Evolutionary conservation across 2,113 vertebrate genomes (phyloP).

Genomic region (Urocynchramus pylzowi): DNA sequence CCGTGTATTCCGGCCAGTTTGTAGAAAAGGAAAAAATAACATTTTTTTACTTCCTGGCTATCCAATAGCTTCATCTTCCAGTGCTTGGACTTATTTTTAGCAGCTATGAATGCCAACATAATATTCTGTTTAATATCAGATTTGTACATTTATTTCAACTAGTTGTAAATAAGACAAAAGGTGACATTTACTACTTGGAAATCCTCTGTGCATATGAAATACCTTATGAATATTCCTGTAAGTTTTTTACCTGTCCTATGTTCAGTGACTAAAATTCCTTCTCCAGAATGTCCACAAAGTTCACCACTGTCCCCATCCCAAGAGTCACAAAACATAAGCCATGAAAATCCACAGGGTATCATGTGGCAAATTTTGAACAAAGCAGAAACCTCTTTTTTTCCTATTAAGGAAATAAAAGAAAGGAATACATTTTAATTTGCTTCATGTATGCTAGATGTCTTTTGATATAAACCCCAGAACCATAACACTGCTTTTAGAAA

Average conservation of each 20-base stretch:
- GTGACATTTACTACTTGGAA: not conserved
- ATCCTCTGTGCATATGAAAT: not conserved
- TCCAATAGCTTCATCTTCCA: not conserved
- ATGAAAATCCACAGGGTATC: not conserved
- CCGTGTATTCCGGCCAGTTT: not conserved
- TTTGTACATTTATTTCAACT: not conserved
- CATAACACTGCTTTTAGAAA: not conserved
- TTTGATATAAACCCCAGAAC: not conserved
- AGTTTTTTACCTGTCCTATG: not conserved
- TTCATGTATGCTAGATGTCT: not conserved
- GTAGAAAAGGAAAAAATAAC: not conserved
- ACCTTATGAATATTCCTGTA: not conserved
- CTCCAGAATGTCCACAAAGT: not conserved
- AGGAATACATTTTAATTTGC: not conserved
- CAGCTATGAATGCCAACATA: not conserved
- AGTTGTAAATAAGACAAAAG: not conserved
- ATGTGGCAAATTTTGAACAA: not conserved
- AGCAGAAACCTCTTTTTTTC: not conserved
- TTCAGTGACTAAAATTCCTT: not conserved
- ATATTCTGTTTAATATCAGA: not conserved
- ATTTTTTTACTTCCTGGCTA: not conserved
- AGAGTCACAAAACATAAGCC: not conserved
- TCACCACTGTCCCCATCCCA: not conserved
- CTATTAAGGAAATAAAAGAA: not conserved
- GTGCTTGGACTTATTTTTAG: not conserved